Evolutionary conservation across 2,797 vertebrate genomes (phyloP).

Genomic region (Brachyrhaphis roseni): DNA sequence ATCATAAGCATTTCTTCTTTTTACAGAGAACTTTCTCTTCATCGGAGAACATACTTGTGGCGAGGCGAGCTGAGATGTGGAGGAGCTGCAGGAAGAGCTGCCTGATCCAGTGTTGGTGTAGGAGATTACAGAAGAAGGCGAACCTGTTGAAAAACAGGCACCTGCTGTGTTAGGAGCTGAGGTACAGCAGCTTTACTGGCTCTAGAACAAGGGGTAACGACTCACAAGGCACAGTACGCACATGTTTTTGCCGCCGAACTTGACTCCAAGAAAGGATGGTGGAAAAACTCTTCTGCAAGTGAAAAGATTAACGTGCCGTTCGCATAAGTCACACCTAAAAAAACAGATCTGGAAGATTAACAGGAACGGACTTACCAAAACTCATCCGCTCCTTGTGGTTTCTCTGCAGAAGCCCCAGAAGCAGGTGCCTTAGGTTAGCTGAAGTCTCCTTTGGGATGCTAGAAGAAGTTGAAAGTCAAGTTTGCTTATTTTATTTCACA

Average conservation of each 20-base stretch:
- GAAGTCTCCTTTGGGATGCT: slow-evolving; percentile 97
- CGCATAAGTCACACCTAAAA: neutral
- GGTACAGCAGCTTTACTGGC: neutral
- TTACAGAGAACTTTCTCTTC: neutral
- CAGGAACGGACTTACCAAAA: slow-evolving; percentile 83
- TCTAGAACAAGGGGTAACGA: neutral
- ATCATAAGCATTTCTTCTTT: neutral
- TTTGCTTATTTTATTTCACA: neutral
- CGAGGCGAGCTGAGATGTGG: slow-evolving; percentile 89
- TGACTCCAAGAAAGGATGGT: slow-evolving; percentile 91
- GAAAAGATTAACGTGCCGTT: slow-evolving; percentile 8
- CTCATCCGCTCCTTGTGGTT: slow-evolving; percentile 91
- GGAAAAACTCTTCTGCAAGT: slow-evolving; percentile 91
- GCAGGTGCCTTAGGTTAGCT: slow-evolving; percentile 86
- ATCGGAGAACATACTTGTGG: slow-evolving; percentile 81
- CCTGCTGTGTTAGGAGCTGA: slow-evolving; percentile 6
- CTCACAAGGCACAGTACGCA: slow-evolving; percentile 70
- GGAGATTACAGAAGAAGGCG: slow-evolving; percentile 85
- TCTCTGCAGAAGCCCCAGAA: slow-evolving; percentile 90
- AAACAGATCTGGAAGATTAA: neutral
- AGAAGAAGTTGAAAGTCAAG: slow-evolving; percentile 33
- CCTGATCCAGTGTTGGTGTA: slow-evolving; percentile 88
- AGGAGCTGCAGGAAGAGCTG: slow-evolving; percentile 92
- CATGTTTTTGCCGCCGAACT: slow-evolving; percentile 89
- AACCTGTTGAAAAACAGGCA: slow-evolving; percentile 74